These are phyloP conservation scores for Mythimna vitellina DNA, from an alignment of 2,888 invertebrate genomes.

Conservation along the genomic window DNA sequence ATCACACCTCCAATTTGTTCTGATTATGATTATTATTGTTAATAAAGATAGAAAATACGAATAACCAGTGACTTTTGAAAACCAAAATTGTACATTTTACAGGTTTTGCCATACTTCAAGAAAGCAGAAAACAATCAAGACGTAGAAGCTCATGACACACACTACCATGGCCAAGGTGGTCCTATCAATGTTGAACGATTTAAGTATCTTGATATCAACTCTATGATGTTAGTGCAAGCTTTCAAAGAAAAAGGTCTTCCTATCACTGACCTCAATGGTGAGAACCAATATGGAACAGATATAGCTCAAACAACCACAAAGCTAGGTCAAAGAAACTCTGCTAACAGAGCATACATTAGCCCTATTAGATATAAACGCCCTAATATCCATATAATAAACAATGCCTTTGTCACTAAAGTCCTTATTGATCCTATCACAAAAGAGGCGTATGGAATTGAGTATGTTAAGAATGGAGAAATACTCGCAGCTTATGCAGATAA, in stretches of 20 bases:
- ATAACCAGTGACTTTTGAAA: neutral
- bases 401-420: constrained; percentile 90
- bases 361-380: constrained; percentile 90
- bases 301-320: constrained; percentile 91
- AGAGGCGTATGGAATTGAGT: constrained; percentile 84
- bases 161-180: constrained; percentile 91
- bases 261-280: constrained; percentile 90
- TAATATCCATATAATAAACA: constrained; percentile 88
- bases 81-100: constrained; percentile 57
- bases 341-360: constrained; percentile 92
- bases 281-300: constrained; percentile 91
- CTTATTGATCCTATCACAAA: constrained; percentile 91
- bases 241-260: constrained; percentile 92
- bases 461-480: constrained; percentile 82
- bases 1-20: no score
- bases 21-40: no score
- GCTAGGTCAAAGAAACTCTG: constrained; percentile 91
- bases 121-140: constrained; percentile 92
- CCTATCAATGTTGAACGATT: constrained; percentile 92
- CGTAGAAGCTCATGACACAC: constrained; percentile 86
- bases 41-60: neutral
- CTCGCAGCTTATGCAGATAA: constrained; percentile 87
- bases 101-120: constrained; percentile 93
- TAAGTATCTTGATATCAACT: constrained; percentile 91
- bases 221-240: constrained; percentile 90